These are phyloP conservation scores for Ptiloglossa arizonensis DNA, from an alignment of 1,140 invertebrate genomes.

Conservation along the genomic window DNA sequence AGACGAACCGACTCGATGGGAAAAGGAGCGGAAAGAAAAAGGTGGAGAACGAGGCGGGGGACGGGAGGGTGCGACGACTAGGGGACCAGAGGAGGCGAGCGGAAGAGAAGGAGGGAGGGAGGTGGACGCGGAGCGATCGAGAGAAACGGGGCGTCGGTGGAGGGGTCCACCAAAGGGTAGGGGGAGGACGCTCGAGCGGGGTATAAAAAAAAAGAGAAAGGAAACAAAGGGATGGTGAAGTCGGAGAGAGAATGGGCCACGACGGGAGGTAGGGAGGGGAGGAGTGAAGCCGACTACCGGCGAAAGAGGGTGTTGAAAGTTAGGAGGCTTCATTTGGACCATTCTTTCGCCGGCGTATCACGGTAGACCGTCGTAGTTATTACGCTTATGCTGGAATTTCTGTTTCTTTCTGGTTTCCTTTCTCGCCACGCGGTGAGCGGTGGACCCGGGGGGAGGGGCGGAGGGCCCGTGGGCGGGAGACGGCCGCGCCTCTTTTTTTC, in stretches of 20 bases:
- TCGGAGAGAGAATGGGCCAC: not conserved
- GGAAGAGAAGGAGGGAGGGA: conserved; percentile 31
- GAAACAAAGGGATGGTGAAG: conserved; percentile 10
- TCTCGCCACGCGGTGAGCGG: no score
- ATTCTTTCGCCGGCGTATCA: conserved; percentile 71
- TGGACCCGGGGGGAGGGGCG: no score
- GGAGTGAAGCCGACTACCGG: conserved; percentile 13
- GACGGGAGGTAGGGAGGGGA: conserved; percentile 3
- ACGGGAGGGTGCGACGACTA: no score
- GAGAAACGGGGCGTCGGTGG: not conserved
- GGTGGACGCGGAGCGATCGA: conserved; percentile 25
- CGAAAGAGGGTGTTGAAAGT: conserved; percentile 76
- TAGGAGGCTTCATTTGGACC: conserved; percentile 79
- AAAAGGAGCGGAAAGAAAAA: not conserved
- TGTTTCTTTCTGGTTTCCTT: not conserved
- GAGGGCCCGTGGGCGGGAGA: no score
- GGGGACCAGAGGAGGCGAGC: conserved; percentile 30
- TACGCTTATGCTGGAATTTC: conserved; percentile 53
- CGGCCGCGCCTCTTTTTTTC: not conserved
- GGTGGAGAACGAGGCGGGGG: not conserved
- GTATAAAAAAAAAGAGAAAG: conserved; percentile 18
- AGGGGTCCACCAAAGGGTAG: conserved; percentile 10
- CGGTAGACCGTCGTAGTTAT: conserved; percentile 51
- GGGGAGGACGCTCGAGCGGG: conserved; percentile 18
- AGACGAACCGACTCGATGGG: conserved; percentile 1